Evolutionary conservation across 1,140 invertebrate species (phyloP).

Genomic region (Temnothorax longispinosus): DNA sequence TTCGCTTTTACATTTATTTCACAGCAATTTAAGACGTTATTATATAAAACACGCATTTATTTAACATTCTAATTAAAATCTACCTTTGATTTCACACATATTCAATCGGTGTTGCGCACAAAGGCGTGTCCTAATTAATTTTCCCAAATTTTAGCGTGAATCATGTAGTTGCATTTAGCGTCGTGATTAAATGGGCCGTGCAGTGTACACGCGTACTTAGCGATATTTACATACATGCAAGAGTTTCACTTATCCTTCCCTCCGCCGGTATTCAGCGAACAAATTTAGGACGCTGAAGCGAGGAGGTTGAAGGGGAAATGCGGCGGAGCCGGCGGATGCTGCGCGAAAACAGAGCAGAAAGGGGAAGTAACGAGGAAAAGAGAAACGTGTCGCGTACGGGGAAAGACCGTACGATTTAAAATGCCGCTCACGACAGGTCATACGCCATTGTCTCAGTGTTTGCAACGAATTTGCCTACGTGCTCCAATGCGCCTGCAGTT

Average conservation of each 20-base stretch:
- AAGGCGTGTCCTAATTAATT: background rate
- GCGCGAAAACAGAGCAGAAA: background rate
- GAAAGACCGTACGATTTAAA: conserved; percentile 75
- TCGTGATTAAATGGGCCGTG: conserved; percentile 23
- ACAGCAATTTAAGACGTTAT: too few species aligned
- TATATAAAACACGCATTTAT: background rate
- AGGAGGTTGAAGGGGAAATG: conserved; percentile 32
- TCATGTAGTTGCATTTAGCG: conserved; percentile 31
- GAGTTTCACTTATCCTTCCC: conserved; percentile 43
- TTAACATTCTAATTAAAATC: background rate
- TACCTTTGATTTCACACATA: background rate
- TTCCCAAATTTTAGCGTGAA: background rate
- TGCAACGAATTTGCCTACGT: conserved; percentile 83
- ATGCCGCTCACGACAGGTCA: conserved; percentile 79
- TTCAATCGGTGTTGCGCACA: background rate
- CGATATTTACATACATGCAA: conserved; percentile 38
- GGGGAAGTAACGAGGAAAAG: conserved; percentile 43
- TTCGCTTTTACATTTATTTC: background rate
- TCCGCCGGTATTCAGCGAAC: conserved; percentile 33
- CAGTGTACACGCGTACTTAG: conserved; percentile 14
- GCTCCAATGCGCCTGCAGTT: conserved; percentile 75
- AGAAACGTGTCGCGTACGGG: conserved; percentile 62
- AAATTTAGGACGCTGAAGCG: conserved; percentile 46
- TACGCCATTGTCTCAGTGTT: conserved; percentile 83
- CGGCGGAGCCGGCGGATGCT: background rate